Evolutionary conservation across 2,113 vertebrate genomes (phyloP), one percentile per base, ranked within the genome.

Genomic region (Cynocephalus volans): DNA sequence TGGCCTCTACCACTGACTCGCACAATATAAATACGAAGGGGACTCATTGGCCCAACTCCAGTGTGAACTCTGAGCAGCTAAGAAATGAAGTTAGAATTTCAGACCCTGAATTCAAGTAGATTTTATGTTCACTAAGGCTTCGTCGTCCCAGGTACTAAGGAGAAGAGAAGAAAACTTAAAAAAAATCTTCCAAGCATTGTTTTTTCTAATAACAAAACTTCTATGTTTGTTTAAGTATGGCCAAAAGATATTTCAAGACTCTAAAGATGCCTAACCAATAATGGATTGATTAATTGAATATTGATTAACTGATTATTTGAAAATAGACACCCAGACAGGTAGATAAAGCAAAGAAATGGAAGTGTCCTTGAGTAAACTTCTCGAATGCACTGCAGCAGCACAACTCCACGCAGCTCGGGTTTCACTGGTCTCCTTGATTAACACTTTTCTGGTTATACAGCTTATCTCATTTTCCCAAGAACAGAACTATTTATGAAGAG

Each of bases 401-500:
- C 90, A 79, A 79, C 93, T 82, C 96, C n/a, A 86, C 95, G 93
- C 93, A 97, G 85, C 89, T 96, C 31, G 11, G 93, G 67, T 94
- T 97, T 98, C 88, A 54, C 83, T 97, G 85, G 92, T 91, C 90
- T 93, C 76, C 88, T 93, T 97, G 96, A 95, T 98, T 97, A 97
- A 97, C 89, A 94, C 88, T 88, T 97, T 96, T 94, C 97, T 97
- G 88, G 70, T 96, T 96, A 97, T 88, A 93, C 36, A 92, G 84
- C 88, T 98, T 93, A 96, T 98, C 98, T 98, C 91, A 91, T 98
- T 98, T 98, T 97, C 96, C 92, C 84, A 97, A 97, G 96, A 97
- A 98, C 95, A 84, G 96, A 95, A 97, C 96, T 98, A 65, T 98
- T 99, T 98, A 98, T 96, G 94, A 98, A 98, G 97, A 98, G 92